Conservation (phyloP, 2,888 invertebrate genomes). For the Ophonus ardosiacus region DNA sequence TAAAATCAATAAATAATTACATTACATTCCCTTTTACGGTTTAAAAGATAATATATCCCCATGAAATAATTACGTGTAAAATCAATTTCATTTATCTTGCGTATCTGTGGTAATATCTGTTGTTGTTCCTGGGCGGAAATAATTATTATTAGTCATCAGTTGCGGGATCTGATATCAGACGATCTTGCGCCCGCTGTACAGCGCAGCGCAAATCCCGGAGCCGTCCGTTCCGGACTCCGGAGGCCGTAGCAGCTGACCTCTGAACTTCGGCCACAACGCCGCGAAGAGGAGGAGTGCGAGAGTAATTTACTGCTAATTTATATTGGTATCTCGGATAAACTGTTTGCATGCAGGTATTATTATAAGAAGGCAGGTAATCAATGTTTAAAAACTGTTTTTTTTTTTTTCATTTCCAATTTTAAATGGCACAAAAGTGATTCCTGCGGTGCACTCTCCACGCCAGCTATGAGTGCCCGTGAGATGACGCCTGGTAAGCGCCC, state of each 20-base stretch:
- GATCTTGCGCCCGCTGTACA: neutral
- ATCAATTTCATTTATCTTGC: neutral
- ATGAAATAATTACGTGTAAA: neutral
- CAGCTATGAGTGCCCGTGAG: too few species aligned
- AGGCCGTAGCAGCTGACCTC: slow-evolving; percentile 29
- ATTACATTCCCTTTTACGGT: neutral
- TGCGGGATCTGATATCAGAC: slow-evolving; percentile 38
- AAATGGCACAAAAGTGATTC: too few species aligned
- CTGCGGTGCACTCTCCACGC: too few species aligned
- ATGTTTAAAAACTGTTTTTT: too few species aligned
- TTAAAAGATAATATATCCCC: neutral
- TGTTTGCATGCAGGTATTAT: neutral
- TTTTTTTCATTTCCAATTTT: too few species aligned
- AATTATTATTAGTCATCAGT: slow-evolving; percentile 53
- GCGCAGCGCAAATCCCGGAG: slow-evolving; percentile 27
- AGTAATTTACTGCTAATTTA: neutral
- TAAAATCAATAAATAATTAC: neutral
- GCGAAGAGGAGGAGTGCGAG: slow-evolving; percentile 5
- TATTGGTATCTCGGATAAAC: neutral
- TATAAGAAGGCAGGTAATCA: neutral
- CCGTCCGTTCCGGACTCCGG: slow-evolving; percentile 37
- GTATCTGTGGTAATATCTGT: slow-evolving; percentile 12
- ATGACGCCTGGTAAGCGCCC: too few species aligned
- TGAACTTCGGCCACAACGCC: slow-evolving; percentile 25
- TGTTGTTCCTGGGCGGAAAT: slow-evolving; percentile 37